Conservation (phyloP, 2,888 invertebrate genomes). For the Colletes collaris region DNA sequence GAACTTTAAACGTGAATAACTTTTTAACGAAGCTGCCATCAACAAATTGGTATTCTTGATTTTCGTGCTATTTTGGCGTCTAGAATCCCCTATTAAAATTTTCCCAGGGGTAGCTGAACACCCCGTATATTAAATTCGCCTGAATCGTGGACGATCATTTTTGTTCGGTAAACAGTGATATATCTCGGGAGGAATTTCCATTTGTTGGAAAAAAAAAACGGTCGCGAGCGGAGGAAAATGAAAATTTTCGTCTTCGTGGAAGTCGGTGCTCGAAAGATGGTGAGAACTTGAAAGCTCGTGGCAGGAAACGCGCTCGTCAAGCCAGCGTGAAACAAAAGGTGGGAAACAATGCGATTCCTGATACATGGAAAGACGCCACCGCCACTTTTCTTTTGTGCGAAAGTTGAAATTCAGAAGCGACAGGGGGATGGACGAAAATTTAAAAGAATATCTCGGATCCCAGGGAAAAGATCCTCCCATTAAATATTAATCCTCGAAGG, state of each 20-base stretch:
- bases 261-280: conserved; percentile 29
- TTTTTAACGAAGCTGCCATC: too few relatives aligned
- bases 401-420: conserved; percentile 24
- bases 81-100: too few relatives aligned
- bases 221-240: neutral
- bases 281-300: conserved; percentile 25
- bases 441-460: neutral
- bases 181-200: too few relatives aligned
- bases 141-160: too few relatives aligned
- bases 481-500: too few relatives aligned
- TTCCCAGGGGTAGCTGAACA: too few relatives aligned
- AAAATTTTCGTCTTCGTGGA: conserved; percentile 28
- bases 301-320: conserved; percentile 29
- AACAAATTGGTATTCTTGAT: too few relatives aligned
- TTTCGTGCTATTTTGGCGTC: too few relatives aligned
- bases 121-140: too few relatives aligned
- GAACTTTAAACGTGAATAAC: too few relatives aligned
- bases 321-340: conserved; percentile 28
- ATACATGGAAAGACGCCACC: conserved; percentile 13
- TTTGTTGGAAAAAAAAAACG: too few relatives aligned
- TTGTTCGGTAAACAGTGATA: too few relatives aligned
- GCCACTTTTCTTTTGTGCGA: conserved; percentile 15
- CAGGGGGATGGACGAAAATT: neutral
- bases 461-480: neutral
- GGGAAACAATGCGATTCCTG: conserved; percentile 41